These are phyloP conservation scores for Hyles lineata DNA, from an alignment of 2,888 invertebrate genomes.

Conservation along the genomic window DNA sequence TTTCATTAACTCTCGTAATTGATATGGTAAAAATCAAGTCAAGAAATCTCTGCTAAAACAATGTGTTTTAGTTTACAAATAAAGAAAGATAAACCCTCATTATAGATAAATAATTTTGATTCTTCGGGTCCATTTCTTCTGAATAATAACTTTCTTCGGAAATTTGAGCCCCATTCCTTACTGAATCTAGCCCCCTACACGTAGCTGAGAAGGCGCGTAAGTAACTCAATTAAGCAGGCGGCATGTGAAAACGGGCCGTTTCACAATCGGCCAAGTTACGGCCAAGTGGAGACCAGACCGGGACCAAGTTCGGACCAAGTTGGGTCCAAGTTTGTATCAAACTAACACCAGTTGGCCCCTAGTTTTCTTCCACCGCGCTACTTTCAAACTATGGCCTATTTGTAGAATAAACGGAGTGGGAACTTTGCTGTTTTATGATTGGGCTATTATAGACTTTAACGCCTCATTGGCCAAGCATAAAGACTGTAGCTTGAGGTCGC, in stretches of 20 bases:
- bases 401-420: background rate
- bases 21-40: too few species aligned
- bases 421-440: background rate
- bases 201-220: slow-evolving; percentile 44
- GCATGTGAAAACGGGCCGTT: slow-evolving; percentile 43
- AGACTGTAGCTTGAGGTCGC: too few species aligned
- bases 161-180: background rate
- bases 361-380: slow-evolving; percentile 18
- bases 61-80: too few species aligned
- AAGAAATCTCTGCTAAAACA: too few species aligned
- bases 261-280: slow-evolving; percentile 40
- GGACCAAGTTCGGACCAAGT: slow-evolving; percentile 24
- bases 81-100: too few species aligned
- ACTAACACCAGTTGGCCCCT: slow-evolving; percentile 21
- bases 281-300: slow-evolving; percentile 26
- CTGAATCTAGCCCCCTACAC: slow-evolving; percentile 36
- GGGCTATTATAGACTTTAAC: background rate
- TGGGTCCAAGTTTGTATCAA: slow-evolving; percentile 12
- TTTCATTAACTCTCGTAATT: too few species aligned
- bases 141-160: too few species aligned
- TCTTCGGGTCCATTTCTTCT: too few species aligned
- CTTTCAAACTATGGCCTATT: slow-evolving; percentile 2
- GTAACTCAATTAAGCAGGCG: slow-evolving; percentile 47
- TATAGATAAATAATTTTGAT: too few species aligned
- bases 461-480: too few species aligned